Conservation (phyloP, 2,797 vertebrate species). For the Thaleichthys pacificus region DNA sequence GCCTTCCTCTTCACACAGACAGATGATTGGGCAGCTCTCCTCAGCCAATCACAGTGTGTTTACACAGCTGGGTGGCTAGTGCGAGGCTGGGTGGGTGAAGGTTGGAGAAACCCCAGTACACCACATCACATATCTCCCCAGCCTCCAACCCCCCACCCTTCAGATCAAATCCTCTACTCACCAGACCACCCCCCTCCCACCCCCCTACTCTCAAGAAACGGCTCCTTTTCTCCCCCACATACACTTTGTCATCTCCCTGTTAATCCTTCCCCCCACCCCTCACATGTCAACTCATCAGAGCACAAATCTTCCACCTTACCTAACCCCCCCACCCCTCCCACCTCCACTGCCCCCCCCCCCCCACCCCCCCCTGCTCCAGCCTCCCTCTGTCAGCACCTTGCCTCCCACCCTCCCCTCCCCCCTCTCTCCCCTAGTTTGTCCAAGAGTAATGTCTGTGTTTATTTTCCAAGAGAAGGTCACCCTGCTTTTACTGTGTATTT, state of each 20-base stretch:
- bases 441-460: slow-evolving; percentile 62
- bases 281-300: slow-evolving; percentile 33
- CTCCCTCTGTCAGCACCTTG: not conserved
- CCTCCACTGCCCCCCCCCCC: slow-evolving; percentile 51
- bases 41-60: slow-evolving; percentile 62
- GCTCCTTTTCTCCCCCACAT: slow-evolving; percentile 12
- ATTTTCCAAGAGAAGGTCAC: slow-evolving; percentile 55
- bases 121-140: slow-evolving; percentile 64
- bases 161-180: not conserved
- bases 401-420: not conserved
- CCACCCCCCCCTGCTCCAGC: slow-evolving; percentile 55
- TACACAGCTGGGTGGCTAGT: slow-evolving; percentile 72
- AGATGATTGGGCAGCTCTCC: slow-evolving; percentile 57
- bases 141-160: not conserved
- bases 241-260: too few relatives aligned
- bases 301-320: slow-evolving; percentile 45
- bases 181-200: not conserved
- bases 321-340: slow-evolving; percentile 57
- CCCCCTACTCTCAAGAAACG: slow-evolving; percentile 23
- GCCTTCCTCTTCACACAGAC: slow-evolving; percentile 39
- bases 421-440: slow-evolving; percentile 14
- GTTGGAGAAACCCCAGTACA: slow-evolving; percentile 57
- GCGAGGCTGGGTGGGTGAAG: slow-evolving; percentile 46
- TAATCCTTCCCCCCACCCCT: slow-evolving; percentile 3
- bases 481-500: slow-evolving; percentile 51